Conservation (phyloP, 2,113 vertebrate genomes). For the Daphoenositta chrysoptera region DNA sequence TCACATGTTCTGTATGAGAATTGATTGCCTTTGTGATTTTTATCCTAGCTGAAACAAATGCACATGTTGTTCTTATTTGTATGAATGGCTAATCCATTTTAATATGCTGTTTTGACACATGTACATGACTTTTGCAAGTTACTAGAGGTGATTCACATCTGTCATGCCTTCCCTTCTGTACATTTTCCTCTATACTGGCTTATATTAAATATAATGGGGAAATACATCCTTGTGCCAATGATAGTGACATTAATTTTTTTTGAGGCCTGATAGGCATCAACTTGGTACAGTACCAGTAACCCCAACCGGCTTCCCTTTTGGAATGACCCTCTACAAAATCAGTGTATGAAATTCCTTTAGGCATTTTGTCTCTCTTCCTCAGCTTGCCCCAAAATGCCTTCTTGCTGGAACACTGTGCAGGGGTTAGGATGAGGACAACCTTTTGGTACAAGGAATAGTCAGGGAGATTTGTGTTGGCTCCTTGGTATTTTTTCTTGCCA, state of each 20-base stretch:
- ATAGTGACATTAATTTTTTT: neutral
- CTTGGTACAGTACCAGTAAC: neutral
- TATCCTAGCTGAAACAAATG: constrained; percentile 42
- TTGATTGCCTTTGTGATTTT: constrained; percentile 49
- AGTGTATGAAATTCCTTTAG: neutral
- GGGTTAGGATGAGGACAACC: neutral
- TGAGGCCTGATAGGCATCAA: neutral
- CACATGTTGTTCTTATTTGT: constrained; percentile 62
- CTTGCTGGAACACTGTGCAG: neutral
- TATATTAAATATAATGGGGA: neutral
- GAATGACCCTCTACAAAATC: neutral
- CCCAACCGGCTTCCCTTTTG: neutral
- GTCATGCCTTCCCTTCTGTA: neutral
- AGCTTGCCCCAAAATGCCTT: neutral
- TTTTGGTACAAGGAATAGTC: neutral
- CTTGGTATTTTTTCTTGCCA: neutral
- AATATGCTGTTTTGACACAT: constrained; percentile 50
- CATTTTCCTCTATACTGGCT: neutral
- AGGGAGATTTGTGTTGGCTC: neutral
- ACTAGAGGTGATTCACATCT: constrained; percentile 49
- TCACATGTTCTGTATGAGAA: neutral
- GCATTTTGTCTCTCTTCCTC: neutral
- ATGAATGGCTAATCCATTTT: constrained; percentile 62
- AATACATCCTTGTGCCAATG: neutral
- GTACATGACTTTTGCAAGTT: constrained; percentile 57